Conservation (phyloP, 2,888 invertebrate genomes). For the Hybos culiciformis region DNA sequence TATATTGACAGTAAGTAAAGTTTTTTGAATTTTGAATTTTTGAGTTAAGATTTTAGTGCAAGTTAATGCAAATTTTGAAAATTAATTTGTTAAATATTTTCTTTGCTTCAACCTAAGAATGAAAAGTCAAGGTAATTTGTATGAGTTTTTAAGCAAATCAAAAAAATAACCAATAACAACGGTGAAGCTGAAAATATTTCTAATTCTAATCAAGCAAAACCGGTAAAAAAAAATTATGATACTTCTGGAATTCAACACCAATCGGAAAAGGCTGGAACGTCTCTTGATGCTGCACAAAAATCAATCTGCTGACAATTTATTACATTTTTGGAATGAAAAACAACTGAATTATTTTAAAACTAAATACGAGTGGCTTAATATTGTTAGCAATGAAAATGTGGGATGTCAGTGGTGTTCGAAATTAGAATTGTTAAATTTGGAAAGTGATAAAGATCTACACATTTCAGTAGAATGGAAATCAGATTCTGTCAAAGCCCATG, state of each 20-base stretch:
- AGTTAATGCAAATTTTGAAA: no score
- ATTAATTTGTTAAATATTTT: no score
- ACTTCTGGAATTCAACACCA: no score
- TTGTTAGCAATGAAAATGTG: constrained; percentile 3
- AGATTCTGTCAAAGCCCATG: constrained; percentile 3
- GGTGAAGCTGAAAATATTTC: no score
- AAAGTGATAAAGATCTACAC: constrained; percentile 1
- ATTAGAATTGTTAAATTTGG: constrained; percentile 1
- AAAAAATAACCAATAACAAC: neutral
- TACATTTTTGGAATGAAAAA: neutral
- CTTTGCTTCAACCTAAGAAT: neutral
- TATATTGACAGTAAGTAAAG: no score
- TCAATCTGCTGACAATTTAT: no score
- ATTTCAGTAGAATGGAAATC: constrained; percentile 2
- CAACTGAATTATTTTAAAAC: constrained; percentile 1
- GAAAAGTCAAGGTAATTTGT: neutral
- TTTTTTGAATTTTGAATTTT: no score
- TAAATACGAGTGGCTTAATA: constrained; percentile 2
- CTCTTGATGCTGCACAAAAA: no score
- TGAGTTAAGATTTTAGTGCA: no score
- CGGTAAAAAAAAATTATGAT: no score
- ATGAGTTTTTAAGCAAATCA: constrained; percentile 1
- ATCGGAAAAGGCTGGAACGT: no score
- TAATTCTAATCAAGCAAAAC: no score
- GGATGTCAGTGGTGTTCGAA: constrained; percentile 1